Evolutionary conservation across 2,113 vertebrate genomes (phyloP).

Genomic region (Boulengeromyrus knoepffleri): DNA sequence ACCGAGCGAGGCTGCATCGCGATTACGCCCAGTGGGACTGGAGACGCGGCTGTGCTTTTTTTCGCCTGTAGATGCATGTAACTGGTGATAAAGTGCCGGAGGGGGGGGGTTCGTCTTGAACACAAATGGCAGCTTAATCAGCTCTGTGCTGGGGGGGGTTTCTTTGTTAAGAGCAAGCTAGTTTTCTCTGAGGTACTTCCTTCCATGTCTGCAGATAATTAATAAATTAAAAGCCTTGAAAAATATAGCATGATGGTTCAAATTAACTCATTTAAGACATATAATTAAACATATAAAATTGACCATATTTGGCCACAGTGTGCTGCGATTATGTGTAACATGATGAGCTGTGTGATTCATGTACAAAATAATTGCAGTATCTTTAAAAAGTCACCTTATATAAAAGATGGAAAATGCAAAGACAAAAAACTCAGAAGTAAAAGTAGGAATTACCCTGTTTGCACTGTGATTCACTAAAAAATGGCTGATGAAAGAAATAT

Average conservation of each 20-base stretch:
- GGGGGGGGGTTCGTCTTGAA: not conserved
- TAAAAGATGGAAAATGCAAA: not conserved
- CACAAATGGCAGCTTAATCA: not conserved
- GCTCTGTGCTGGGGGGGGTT: not conserved
- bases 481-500: not conserved
- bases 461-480: not conserved
- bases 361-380: not conserved
- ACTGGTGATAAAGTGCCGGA: not conserved
- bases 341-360: not conserved
- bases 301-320: not conserved
- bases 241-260: not conserved
- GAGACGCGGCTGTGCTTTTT: constrained; percentile 15
- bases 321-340: not conserved
- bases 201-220: not conserved
- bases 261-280: not conserved
- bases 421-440: not conserved
- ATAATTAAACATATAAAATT: not conserved
- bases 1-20: constrained; percentile 39
- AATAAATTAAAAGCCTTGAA: not conserved
- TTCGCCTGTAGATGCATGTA: constrained; percentile 30
- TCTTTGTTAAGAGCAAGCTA: not conserved
- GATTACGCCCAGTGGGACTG: not conserved
- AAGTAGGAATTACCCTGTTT: not conserved
- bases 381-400: not conserved
- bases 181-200: not conserved